Evolutionary conservation across 1,140 invertebrate genomes (phyloP).

Genomic region (Macrocentrus cingulum): DNA sequence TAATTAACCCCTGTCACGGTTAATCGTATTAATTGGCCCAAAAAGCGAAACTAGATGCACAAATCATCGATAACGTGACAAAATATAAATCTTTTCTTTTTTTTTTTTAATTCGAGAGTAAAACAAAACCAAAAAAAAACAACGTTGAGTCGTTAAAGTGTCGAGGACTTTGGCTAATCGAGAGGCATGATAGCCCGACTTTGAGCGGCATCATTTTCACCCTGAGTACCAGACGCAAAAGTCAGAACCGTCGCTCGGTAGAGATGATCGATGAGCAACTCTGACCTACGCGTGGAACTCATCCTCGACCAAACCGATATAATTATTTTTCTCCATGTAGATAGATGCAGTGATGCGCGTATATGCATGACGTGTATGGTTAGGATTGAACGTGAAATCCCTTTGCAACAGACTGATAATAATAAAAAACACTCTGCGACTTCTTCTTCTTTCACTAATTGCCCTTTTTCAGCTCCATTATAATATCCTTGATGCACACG

Average conservation of each 20-base stretch:
- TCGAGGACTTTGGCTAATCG: not conserved
- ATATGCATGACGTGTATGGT: not conserved
- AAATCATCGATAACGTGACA: no score
- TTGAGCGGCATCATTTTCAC: not conserved
- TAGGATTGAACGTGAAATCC: no score
- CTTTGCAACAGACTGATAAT: no score
- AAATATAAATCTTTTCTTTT: no score
- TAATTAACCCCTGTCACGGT: no score
- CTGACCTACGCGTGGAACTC: constrained; percentile 5
- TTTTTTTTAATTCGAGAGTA: no score
- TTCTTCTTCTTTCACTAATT: constrained; percentile 22
- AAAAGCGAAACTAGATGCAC: no score
- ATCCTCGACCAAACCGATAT: constrained; percentile 11
- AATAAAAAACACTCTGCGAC: constrained; percentile 14
- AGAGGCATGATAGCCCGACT: not conserved
- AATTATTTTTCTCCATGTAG: constrained; percentile 14
- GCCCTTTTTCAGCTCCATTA: not conserved
- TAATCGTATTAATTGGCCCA: no score
- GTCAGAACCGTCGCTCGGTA: not conserved
- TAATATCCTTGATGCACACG: not conserved
- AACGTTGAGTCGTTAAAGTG: not conserved
- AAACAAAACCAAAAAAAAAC: no score
- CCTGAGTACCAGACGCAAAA: not conserved
- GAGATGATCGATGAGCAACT: constrained; percentile 18
- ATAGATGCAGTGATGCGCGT: not conserved